phyloP scores from a whole-genome alignment of 2,888 invertebrate species.

The Trisateles emortualis region DNA sequence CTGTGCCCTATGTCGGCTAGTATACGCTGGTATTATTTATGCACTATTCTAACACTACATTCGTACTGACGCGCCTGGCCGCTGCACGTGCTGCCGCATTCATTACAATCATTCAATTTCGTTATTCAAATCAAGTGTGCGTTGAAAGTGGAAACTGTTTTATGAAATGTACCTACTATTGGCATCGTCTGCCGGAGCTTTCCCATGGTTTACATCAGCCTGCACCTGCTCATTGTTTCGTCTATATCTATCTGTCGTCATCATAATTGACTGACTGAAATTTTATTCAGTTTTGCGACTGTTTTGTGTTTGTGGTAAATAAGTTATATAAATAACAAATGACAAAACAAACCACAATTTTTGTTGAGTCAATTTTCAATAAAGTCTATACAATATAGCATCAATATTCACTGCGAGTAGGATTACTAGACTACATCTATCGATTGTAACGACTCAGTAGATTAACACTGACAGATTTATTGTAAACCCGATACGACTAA shows the following conservation, averaged over 20 bases:
- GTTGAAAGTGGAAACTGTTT: slow-evolving; percentile 52
- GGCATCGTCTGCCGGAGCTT: slow-evolving; percentile 22
- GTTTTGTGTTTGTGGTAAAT: too few species aligned
- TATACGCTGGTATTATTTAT: slow-evolving; percentile 14
- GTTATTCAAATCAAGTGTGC: slow-evolving; percentile 49
- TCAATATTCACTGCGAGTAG: slow-evolving; percentile 10
- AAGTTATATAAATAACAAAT: too few species aligned
- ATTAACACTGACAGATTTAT: slow-evolving; percentile 3
- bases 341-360: too few species aligned
- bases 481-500: neutral
- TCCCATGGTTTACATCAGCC: slow-evolving; percentile 15
- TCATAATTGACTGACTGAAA: too few species aligned
- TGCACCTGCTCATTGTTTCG: neutral
- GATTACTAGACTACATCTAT: neutral
- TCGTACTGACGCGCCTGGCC: slow-evolving; percentile 32
- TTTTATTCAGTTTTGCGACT: too few species aligned
- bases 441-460: neutral
- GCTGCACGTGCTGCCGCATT: slow-evolving; percentile 45
- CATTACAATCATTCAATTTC: slow-evolving; percentile 50
- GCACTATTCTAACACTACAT: slow-evolving; percentile 27
- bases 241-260: neutral
- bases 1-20: neutral
- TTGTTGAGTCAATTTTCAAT: too few species aligned
- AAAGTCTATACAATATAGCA: neutral
- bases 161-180: slow-evolving; percentile 43